Conservation (phyloP, 2,888 invertebrate genomes). For the Saturnia japonica region DNA sequence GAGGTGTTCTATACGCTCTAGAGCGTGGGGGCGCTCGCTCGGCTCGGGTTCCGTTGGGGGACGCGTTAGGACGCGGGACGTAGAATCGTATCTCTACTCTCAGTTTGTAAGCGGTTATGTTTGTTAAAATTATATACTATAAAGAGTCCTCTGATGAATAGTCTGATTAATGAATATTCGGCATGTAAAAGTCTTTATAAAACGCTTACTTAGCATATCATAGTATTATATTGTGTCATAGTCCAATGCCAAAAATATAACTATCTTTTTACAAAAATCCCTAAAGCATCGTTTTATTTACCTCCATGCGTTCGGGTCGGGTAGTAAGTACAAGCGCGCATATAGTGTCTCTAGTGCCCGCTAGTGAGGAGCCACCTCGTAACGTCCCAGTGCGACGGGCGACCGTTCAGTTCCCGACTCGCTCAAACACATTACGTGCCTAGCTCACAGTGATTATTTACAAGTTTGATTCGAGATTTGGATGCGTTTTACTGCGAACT, state of each 20-base stretch:
- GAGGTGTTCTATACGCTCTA: constrained; percentile 50
- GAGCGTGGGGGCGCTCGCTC: constrained; percentile 62
- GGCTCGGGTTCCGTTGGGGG: constrained; percentile 20
- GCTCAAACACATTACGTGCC: background rate
- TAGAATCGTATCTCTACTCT: constrained; percentile 71
- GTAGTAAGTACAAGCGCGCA: constrained; percentile 15
- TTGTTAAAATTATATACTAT: constrained; percentile 80
- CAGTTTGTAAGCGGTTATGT: constrained; percentile 80
- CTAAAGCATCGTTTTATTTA: constrained; percentile 77
- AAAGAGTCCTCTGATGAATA: constrained; percentile 81
- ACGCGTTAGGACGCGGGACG: background rate
- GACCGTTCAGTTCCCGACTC: background rate
- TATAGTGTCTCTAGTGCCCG: constrained; percentile 28
- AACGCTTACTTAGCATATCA: constrained; percentile 83
- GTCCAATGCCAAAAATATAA: constrained; percentile 83
- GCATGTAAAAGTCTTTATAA: constrained; percentile 83
- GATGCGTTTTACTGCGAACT: background rate
- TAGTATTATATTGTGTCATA: constrained; percentile 83
- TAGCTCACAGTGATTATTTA: background rate
- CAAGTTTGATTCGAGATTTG: background rate
- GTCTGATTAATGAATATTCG: constrained; percentile 82
- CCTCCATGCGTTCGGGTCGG: constrained; percentile 42
- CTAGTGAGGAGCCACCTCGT: background rate
- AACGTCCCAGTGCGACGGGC: background rate
- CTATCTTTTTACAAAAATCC: constrained; percentile 83